phyloP scores from a whole-genome alignment of 53 echinoderm and acorn worm genomes.

The Hippasteria phrygiana region DNA sequence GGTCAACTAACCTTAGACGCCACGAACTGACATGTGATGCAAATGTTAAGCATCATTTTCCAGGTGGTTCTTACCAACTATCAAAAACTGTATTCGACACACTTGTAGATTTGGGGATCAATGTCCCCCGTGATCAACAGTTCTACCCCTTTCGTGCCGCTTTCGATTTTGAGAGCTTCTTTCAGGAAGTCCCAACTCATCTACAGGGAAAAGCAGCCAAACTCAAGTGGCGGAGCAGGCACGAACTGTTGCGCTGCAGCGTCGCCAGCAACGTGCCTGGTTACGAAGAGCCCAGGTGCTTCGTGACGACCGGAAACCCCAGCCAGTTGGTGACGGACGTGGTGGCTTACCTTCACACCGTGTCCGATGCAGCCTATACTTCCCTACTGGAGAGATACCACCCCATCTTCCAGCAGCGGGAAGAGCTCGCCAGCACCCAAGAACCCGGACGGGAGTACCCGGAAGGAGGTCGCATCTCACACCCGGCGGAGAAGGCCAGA shows the following conservation, averaged over 20 bases:
- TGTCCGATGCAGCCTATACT: background rate
- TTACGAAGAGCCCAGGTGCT: constrained; percentile 31
- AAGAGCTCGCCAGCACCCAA: background rate
- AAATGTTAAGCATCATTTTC: constrained; percentile 44
- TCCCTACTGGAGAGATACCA: background rate
- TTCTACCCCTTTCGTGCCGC: constrained; percentile 63
- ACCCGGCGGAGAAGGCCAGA: background rate
- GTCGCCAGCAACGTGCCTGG: constrained; percentile 69
- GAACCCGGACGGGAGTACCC: background rate
- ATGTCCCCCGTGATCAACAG: background rate
- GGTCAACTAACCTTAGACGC: background rate
- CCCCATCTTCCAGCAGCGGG: background rate
- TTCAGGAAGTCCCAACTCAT: background rate
- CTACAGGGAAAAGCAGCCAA: constrained; percentile 8
- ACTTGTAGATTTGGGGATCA: constrained; percentile 42
- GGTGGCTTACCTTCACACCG: constrained; percentile 41
- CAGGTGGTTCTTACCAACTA: constrained; percentile 30
- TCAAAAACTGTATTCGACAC: constrained; percentile 59
- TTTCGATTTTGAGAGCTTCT: constrained; percentile 69
- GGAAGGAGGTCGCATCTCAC: background rate
- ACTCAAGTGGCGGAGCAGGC: constrained; percentile 36
- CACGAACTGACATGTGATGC: constrained; percentile 64
- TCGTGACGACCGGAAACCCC: constrained; percentile 54
- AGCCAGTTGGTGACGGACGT: constrained; percentile 37
- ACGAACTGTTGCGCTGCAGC: constrained; percentile 58